phyloP scores from a whole-genome alignment of 2,888 invertebrate species.

The Chrysomela aeneicollis region DNA sequence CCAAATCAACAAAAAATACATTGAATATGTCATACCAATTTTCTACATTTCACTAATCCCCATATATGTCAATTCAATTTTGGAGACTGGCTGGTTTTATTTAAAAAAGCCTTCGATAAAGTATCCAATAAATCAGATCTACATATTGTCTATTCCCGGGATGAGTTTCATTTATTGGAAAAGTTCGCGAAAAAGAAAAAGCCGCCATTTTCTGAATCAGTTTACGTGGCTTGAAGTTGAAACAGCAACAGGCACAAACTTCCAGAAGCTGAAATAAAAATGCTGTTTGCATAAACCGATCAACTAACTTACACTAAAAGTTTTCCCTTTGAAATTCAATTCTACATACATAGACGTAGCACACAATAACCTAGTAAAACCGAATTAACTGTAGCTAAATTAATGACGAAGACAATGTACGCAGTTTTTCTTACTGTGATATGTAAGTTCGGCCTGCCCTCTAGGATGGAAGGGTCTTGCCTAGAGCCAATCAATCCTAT shows the following conservation, averaged over 20 bases:
- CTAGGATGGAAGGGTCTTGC: too few species aligned
- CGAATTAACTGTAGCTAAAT: too few species aligned
- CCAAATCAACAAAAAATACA: too few species aligned
- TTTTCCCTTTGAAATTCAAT: conserved; percentile 50
- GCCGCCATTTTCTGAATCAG: conserved; percentile 15
- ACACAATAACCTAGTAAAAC: too few species aligned
- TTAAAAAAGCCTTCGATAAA: background rate
- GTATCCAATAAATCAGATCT: background rate
- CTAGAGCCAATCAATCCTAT: too few species aligned
- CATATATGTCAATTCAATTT: background rate
- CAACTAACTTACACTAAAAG: conserved; percentile 45
- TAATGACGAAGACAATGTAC: too few species aligned
- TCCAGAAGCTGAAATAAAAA: conserved; percentile 35
- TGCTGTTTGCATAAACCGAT: conserved; percentile 38
- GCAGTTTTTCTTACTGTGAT: too few species aligned
- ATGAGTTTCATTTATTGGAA: conserved; percentile 18
- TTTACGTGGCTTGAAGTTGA: conserved; percentile 34
- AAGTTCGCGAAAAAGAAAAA: conserved; percentile 12
- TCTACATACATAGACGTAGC: conserved; percentile 25
- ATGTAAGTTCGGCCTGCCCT: too few species aligned
- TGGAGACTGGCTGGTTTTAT: background rate
- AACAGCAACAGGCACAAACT: conserved; percentile 22
- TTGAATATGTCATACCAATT: too few species aligned
- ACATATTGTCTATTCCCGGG: conserved; percentile 11
- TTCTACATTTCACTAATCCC: too few species aligned